phyloP scores from a whole-genome alignment of 30 jellyfish, hydroid and myxozoan genomes.

The Hydractinia echinata region DNA sequence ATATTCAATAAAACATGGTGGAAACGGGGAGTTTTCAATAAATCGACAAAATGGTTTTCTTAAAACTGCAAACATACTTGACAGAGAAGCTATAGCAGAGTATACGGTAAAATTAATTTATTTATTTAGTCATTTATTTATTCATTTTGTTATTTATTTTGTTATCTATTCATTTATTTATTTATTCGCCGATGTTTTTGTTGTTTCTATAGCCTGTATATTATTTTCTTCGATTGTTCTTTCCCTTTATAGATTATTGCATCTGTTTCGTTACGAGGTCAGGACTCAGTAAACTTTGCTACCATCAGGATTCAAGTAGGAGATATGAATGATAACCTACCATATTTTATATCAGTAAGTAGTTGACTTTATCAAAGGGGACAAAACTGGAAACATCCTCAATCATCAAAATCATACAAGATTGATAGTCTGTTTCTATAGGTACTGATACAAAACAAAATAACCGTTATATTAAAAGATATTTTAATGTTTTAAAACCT shows the following conservation, averaged over 20 bases:
- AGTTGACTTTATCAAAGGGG: not conserved
- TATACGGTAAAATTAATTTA: constrained; percentile 27
- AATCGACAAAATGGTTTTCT: constrained; percentile 48
- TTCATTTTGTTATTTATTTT: no score
- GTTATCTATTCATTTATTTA: no score
- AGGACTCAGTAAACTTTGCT: constrained; percentile 31
- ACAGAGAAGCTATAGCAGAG: constrained; percentile 34
- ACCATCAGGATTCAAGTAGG: constrained; percentile 21
- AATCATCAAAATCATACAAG: no score
- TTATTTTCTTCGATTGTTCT: not conserved
- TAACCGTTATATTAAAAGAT: no score
- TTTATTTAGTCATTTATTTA: no score
- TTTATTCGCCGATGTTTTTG: no score
- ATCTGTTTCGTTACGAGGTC: not conserved
- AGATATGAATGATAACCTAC: constrained; percentile 57
- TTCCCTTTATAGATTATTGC: not conserved
- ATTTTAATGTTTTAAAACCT: no score
- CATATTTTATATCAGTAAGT: constrained; percentile 24
- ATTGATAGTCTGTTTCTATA: no score
- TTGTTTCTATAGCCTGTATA: no score
- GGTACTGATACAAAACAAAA: no score
- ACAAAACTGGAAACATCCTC: no score
- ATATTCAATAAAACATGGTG: constrained; percentile 43
- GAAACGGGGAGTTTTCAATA: constrained; percentile 16
- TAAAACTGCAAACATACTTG: constrained; percentile 30